These are phyloP conservation scores for Cepphus grylle DNA, from an alignment of 2,113 vertebrate genomes.

Conservation along the genomic window DNA sequence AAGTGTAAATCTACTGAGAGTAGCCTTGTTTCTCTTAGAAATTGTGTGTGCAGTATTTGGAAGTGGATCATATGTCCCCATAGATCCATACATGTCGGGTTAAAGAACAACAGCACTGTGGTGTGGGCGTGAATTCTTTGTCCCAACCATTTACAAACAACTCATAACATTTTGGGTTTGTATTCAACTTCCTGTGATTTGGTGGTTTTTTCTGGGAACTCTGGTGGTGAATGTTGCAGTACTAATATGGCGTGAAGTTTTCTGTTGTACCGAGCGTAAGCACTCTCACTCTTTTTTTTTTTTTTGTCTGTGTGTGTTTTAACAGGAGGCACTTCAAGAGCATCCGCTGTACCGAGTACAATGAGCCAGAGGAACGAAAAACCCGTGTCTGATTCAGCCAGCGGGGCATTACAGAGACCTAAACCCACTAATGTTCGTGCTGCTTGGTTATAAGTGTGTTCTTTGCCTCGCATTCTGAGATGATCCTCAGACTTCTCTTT, in stretches of 20 bases:
- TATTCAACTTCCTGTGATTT: neutral
- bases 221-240: neutral
- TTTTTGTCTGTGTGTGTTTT: neutral
- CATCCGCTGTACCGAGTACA: conserved; percentile 66
- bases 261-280: neutral
- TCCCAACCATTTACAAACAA: neutral
- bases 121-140: neutral
- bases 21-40: neutral
- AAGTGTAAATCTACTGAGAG: neutral
- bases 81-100: neutral
- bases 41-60: neutral
- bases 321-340: conserved; percentile 74
- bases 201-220: neutral
- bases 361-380: conserved; percentile 70
- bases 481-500: conserved; percentile 19
- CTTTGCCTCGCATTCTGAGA: neutral
- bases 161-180: neutral
- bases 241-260: neutral
- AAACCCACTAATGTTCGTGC: conserved; percentile 70
- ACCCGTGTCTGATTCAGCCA: conserved; percentile 31
- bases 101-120: neutral
- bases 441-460: conserved; percentile 78
- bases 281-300: neutral
- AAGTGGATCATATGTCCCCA: neutral
- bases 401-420: conserved; percentile 61